Base-by-base conservation (phyloP, 2,888 invertebrate genomes). In the Diarsia rubi region DNA sequence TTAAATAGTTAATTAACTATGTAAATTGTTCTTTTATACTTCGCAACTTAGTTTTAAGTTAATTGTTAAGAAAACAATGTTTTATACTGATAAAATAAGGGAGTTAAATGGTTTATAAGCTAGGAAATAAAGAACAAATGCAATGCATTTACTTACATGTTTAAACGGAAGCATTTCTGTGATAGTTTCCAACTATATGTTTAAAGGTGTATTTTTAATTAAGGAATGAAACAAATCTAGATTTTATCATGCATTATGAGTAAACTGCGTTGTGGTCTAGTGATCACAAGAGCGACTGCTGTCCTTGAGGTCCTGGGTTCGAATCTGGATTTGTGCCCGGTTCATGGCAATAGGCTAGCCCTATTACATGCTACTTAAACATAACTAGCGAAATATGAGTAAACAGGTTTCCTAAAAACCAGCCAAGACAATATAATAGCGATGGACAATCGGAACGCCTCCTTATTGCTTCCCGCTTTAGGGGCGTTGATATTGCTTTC, bases 111-210 rank as follows among this genome's bases (percentile, higher is more conserved):
- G 71, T 75, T 66, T 52, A 27, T 45, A 64, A n/a, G n/a, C 37
- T 64, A 63, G 49, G 49, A 47, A 59, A 27, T 49, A 67, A 52
- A 37, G 12, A 74, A 85, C 81, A 84, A 84, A 84, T 84, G 86
- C 77, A 37, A 73, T 67, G 81, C 84, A 85, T 85, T 85, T 85
- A 86, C 42, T 85, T 85, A 86, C 42, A 74, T 62, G 11, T 65
- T 69, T 77, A 70, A 74, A 78, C 63, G 64, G 78, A 79, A 79
- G 84, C 83, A 85, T 85, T 76, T 72, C 85, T 86, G 85, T 86
- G 85, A 86, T 86, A 86, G 69, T 83, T 82, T 78, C 60, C 62
- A 70, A 83, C 59, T 54, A 47, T 62, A 2, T 62, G 45, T 14
- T 1, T 27, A 31, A 37, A 60, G 24, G 60, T 37, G 37, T 3